Evolutionary conservation across 1,140 invertebrate genomes (phyloP).

Genomic region (Drosophila tani): DNA sequence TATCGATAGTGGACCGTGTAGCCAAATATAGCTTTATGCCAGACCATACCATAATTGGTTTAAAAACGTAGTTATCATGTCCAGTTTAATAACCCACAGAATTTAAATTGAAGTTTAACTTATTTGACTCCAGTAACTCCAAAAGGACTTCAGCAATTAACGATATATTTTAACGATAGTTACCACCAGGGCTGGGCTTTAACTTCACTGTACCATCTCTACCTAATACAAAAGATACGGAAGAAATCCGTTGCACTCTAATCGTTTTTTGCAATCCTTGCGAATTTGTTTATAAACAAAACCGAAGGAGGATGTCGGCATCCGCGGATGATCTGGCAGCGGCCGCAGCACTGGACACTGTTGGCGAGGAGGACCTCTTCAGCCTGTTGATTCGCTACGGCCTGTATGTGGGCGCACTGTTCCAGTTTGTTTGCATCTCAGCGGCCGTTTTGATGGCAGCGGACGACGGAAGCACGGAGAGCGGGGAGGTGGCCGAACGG

Average conservation of each 20-base stretch:
- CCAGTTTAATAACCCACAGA: neutral
- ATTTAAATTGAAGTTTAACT: neutral
- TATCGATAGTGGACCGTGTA: neutral
- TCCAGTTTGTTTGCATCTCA: constrained; percentile 75
- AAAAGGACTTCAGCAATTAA: neutral
- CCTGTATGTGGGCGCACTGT: constrained; percentile 74
- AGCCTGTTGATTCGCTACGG: constrained; percentile 72
- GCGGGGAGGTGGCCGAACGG: constrained; percentile 43
- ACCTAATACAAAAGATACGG: constrained; percentile 57
- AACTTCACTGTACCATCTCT: constrained; percentile 11
- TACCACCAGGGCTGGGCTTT: neutral
- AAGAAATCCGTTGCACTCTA: constrained; percentile 18
- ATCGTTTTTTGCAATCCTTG: constrained; percentile 5
- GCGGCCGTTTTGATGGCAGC: constrained; percentile 66
- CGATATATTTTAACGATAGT: constrained; percentile 11
- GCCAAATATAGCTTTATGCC: neutral
- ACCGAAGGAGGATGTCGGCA: constrained; percentile 37
- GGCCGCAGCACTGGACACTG: constrained; percentile 65
- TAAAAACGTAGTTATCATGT: neutral
- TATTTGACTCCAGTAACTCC: neutral
- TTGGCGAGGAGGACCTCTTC: constrained; percentile 74
- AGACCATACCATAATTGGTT: neutral
- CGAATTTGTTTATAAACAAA: constrained; percentile 23
- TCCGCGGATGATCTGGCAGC: constrained; percentile 50
- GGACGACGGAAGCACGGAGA: constrained; percentile 38